A percentile compares a stretch with the other conserved stretches of the same genome.
Evolutionary conservation across 1,140 invertebrate species (phyloP).

Genomic region (Drosophila triauraria): DNA sequence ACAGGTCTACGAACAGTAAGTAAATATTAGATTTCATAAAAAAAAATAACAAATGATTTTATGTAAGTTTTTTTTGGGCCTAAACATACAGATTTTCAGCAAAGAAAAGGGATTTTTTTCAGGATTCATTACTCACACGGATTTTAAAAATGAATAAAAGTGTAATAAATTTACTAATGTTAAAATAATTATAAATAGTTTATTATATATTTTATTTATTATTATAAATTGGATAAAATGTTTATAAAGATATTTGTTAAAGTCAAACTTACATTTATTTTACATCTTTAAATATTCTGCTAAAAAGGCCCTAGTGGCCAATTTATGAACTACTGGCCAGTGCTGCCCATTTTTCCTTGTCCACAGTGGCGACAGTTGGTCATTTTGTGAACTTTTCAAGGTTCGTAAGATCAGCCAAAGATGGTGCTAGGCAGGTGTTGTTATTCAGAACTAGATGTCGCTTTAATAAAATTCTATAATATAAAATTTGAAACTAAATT

Average conservation of each 20-base stretch:
- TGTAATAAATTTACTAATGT: too few relatives aligned
- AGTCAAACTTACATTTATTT: too few relatives aligned
- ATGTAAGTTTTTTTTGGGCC: too few relatives aligned
- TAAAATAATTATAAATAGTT: too few relatives aligned
- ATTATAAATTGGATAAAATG: too few relatives aligned
- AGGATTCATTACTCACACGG: too few relatives aligned
- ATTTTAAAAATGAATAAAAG: too few relatives aligned
- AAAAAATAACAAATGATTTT: neutral
- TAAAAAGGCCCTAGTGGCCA: too few relatives aligned
- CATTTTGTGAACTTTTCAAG: neutral
- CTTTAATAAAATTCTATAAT: neutral
- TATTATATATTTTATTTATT: too few relatives aligned
- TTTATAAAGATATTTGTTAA: too few relatives aligned
- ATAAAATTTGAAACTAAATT: neutral
- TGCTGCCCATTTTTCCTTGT: neutral
- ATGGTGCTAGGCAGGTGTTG: neutral
- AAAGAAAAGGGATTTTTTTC: too few relatives aligned
- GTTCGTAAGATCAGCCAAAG: neutral
- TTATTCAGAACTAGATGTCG: neutral
- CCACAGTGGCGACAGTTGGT: neutral
- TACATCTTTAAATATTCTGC: too few relatives aligned
- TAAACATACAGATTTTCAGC: neutral
- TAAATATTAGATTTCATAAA: slow-evolving; percentile 9
- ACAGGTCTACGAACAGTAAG: neutral
- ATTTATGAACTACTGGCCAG: neutral